Evolutionary conservation across 2,113 vertebrate genomes (phyloP).

Genomic region (Heloderma charlesbogerti): DNA sequence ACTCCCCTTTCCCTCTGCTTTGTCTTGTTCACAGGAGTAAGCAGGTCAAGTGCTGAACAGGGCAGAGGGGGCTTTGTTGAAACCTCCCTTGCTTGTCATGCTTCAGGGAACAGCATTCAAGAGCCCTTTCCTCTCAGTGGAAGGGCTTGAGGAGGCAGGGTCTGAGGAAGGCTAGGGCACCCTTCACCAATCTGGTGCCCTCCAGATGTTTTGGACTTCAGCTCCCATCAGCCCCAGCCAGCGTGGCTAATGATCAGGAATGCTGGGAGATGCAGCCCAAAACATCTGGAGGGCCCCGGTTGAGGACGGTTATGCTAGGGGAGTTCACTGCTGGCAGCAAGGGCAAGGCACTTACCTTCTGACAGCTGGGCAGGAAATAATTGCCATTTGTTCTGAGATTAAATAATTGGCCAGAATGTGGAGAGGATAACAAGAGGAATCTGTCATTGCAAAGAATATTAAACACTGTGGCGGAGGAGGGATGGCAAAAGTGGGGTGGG

Average conservation of each 20-base stretch:
- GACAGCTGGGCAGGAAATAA: constrained; percentile 75
- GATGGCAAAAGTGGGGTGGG: constrained; percentile 8
- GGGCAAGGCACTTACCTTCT: constrained; percentile 40
- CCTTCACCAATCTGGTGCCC: neutral
- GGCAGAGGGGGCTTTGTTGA: neutral
- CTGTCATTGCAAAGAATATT: constrained; percentile 75
- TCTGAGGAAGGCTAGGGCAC: neutral
- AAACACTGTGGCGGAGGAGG: neutral
- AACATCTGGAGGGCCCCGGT: neutral
- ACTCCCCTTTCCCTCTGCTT: neutral
- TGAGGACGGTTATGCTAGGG: neutral
- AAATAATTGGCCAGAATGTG: constrained; percentile 63
- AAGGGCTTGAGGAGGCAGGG: neutral
- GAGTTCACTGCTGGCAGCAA: constrained; percentile 20
- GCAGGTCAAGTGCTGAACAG: neutral
- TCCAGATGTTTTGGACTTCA: neutral
- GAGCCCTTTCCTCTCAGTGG: neutral
- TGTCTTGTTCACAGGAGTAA: neutral
- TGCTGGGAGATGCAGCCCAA: neutral
- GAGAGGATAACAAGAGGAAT: constrained; percentile 72
- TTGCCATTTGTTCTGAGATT: constrained; percentile 71
- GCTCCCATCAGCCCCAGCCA: neutral
- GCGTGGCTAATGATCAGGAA: neutral
- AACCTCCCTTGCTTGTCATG: neutral
- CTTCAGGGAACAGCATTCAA: neutral